Base-by-base conservation (phyloP, 30 jellyfish, hydroid and myxozoan species). In the Catostylus mosaicus region DNA sequence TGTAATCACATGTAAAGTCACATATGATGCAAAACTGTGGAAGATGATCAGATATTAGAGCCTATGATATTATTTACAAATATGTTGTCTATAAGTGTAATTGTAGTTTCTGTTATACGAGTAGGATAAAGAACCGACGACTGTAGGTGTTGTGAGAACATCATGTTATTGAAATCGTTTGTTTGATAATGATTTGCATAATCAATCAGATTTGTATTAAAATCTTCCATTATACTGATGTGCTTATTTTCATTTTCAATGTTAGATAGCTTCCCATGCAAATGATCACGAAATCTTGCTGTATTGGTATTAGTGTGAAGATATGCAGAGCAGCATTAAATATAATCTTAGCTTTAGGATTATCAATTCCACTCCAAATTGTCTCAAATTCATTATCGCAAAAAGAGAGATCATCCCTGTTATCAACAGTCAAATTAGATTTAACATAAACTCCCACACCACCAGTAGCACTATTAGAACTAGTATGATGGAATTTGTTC, bases 121-220 rank as follows among this genome's bases (percentile, higher is more conserved):
- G 87, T 75, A 19, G 87, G 87, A 18, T 75, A 79, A 18, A 75
- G 87, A 6, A 36, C 51, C 37, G 35, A 33, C 4, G 87, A 61
- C 68, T 52, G 62, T 11, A 75, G 19, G 87, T 75, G 61, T 19
- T 52, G 4, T 20, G 78, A 54, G 30, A 75, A 75, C 80, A 75
- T 52, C 19, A 29, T 48, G 51, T 75, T 75, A 19, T 47, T 29
- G 30, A 37, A 36, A 9, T 70, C 83, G 34, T 26, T 70, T 4
- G 74, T 70, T 27, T 8, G 77, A 5, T 7, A 24, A 33, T 70
- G 83, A 70, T 36, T 70, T 36, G 30, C 83, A 30, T 14, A 32
- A 45, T 70, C 34, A 23, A 70, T 78, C 40, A 70, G 24, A 70
- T 70, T 70, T 70, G 40, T 70, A 38, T 70, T 70, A 77, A 70